A percentile compares a stretch with the other conserved stretches of the same genome.
Conservation (phyloP, 2,113 vertebrate genomes). For the Corydoras maculifer region DNA sequence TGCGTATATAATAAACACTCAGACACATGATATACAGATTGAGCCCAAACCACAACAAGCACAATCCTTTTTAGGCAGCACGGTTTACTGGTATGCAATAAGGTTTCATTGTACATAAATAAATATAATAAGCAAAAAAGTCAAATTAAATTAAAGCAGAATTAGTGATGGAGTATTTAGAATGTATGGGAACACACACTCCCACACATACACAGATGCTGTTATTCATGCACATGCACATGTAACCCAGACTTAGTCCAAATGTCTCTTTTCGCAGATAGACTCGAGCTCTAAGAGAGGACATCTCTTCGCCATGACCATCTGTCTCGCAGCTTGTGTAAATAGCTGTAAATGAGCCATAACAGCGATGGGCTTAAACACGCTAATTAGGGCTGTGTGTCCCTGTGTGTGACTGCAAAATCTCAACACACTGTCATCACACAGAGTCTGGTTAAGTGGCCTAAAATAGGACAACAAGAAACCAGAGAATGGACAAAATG, state of each 20-base stretch:
- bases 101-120: too few species aligned
- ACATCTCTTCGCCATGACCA: conserved; percentile 59
- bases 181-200: conserved; percentile 20
- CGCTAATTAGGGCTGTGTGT: conserved; percentile 65
- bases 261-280: conserved; percentile 38
- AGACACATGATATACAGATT: background rate
- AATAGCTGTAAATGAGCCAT: conserved; percentile 25
- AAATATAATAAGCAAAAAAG: too few species aligned
- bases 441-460: conserved; percentile 51
- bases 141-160: too few species aligned
- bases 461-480: conserved; percentile 46
- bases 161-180: too few species aligned
- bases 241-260: conserved; percentile 12
- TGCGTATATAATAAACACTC: too few species aligned
- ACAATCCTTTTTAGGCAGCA: too few species aligned
- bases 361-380: conserved; percentile 45
- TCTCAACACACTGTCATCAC: conserved; percentile 67
- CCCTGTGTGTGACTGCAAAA: conserved; percentile 61
- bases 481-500: conserved; percentile 43
- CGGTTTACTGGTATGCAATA: too few species aligned
- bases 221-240: conserved; percentile 53
- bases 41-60: too few species aligned
- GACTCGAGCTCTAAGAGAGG: conserved; percentile 17
- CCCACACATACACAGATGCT: conserved; percentile 6
- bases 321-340: conserved; percentile 24